Evolutionary conservation across 2,113 vertebrate genomes (phyloP), one percentile per base, ranked within the genome.

Genomic region (Limnothrissa miodon): DNA sequence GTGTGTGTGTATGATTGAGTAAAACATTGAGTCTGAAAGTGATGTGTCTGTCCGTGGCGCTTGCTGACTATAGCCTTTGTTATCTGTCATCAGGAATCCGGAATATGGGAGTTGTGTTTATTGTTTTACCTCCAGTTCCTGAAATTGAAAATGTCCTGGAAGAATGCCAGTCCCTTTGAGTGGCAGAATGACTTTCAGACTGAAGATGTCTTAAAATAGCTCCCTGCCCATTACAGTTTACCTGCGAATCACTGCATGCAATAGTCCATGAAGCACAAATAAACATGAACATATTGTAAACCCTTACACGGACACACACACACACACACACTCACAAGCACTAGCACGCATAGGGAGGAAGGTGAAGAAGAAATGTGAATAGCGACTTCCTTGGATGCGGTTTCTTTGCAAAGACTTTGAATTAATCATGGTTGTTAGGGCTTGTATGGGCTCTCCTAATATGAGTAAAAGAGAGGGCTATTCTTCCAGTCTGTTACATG

Each of bases 91-190:
- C 80, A 84, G 82, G 59, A 81, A 82, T 88, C 79, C 59, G 51
- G 83, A 85, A 81, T 45, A 83, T 83, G 78, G 48, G 7, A 70
- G 78, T n/a, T 81, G 82, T 86, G 85, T 86, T 88, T 88, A 85
- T 88, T 90, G 83, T 85, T 88, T 85, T 78, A 86, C 70, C 78
- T 86, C 78, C 46, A 80, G 85, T 87, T 90, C 87, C 89, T 88
- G 89, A 89, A 86, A 85, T 80, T 84, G 86, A 83, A 87, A 87
- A 87, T 78, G 85, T 87, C 88, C 86, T 86, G 88, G 83, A 85
- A 46, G 44, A 7, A 82, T 82, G 86, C 83, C 87, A 85, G 78
- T 86, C 82, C 78, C 10, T 11, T 46, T 85, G 88, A 89, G 85
- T 82, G 85, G 86, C 88, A 86, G 85, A 78, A 19, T 11, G 4